phyloP scores from a whole-genome alignment of 2,797 vertebrate genomes.

The Thripadectes ignobilis region DNA sequence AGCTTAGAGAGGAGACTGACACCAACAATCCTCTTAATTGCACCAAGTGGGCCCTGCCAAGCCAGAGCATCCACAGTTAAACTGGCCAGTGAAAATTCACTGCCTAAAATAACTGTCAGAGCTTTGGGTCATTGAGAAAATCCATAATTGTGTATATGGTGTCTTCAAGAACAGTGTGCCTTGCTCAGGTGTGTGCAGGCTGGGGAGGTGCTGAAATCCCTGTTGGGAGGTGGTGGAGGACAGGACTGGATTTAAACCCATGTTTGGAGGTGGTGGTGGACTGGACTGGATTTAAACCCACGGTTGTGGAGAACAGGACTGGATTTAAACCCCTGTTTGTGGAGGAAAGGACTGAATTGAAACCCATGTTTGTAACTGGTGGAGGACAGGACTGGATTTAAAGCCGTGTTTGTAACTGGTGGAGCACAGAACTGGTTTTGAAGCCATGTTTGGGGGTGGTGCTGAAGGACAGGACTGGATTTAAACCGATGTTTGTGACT shows the following conservation, averaged over 20 bases:
- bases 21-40: not conserved
- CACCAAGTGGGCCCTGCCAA: not conserved
- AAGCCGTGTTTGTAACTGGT: not conserved
- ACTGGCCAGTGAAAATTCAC: not conserved
- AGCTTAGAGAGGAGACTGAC: not conserved
- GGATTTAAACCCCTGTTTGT: too few species aligned
- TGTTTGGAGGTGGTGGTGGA: not conserved
- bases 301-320: not conserved
- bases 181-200: not conserved
- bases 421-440: not conserved
- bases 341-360: too few species aligned
- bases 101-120: not conserved
- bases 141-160: accelerated
- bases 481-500: too few species aligned
- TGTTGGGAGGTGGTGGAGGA: not conserved
- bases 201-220: not conserved
- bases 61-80: too few species aligned
- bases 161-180: not conserved
- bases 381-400: too few species aligned
- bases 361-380: not conserved
- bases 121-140: not conserved
- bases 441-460: too few species aligned
- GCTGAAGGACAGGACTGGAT: too few species aligned
- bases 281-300: not conserved
- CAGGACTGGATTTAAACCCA: not conserved